Evolutionary conservation across 2,797 vertebrate species (phyloP), one percentile per base, ranked within the genome.

Genomic region (Sebastes melanostomus): DNA sequence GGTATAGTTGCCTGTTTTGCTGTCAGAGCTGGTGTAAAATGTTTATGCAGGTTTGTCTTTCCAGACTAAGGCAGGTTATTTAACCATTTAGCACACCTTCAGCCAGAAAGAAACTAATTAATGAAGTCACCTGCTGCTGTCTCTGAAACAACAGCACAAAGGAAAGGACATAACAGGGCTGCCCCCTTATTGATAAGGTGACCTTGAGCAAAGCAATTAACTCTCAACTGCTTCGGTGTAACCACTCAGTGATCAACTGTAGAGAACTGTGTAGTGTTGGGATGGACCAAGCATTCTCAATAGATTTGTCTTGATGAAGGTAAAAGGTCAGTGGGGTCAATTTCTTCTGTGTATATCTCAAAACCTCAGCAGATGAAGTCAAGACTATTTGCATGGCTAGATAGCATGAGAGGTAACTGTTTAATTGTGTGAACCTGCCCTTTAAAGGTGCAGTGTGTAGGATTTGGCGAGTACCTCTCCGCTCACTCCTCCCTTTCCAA

Each of bases 181-280:
- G 46, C 16, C 30, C 25, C 2, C 13, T 25, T 34, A 42, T 46
- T 38, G 67, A 61, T 66, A 30, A 85, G 66, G 61, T 27, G 62
- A 71, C 77, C 71, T 72, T 72, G 72, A 76, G 63, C 9, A 58
- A 29, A 73, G 67, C 32, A 46, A 54, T 3, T 65, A 76, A 52
- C 13, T 66, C 32, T 11, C n/a, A 14, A 34, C 34, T 24, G 56
- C 29, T 71, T 14, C 16, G 34, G 61, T 67, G 38, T 34, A 29
- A 36, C 52, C 27, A 59, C 56, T 62, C 36, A 16, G 59, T 20
- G 29, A 46, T 69, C 27, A 38, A 5, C 36, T 29, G 13, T 11
- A 22, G 27, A 22, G 22, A n/a, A 50, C 55, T 25, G 38, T 32
- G 60, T 59, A 7, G 46, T 67, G 29, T 29, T 30, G 3, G 20